Evolutionary conservation across 1,140 invertebrate genomes (phyloP).

Genomic region (Dolichoris vasculosae): DNA sequence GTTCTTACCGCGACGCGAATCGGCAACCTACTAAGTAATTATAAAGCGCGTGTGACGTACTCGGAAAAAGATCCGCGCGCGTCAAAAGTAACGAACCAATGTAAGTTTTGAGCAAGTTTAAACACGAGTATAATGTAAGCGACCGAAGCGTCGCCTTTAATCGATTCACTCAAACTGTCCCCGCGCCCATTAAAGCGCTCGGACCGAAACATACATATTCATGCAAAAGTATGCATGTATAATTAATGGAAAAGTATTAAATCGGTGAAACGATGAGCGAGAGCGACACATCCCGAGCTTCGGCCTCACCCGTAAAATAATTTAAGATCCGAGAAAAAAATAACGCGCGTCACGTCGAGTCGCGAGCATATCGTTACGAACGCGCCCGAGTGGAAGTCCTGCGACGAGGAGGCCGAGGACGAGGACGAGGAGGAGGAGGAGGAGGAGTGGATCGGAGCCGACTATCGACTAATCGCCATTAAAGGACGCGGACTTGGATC

Average conservation of each 20-base stretch:
- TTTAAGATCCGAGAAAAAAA: constrained; percentile 16
- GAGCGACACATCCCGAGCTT: background rate
- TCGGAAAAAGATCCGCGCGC: background rate
- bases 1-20: background rate
- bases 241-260: background rate
- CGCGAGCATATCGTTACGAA: background rate
- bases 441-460: background rate
- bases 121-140: background rate
- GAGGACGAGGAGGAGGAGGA: too few relatives aligned
- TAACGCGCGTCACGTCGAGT: too few relatives aligned
- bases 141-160: background rate
- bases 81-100: background rate
- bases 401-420: background rate
- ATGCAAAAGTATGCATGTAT: background rate
- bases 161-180: background rate
- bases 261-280: background rate
- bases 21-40: background rate
- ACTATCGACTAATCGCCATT: constrained; percentile 37
- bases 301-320: constrained; percentile 3
- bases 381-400: constrained; percentile 17
- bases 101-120: background rate
- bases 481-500: constrained; percentile 22
- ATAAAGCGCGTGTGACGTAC: background rate
- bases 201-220: background rate
- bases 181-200: background rate